Percentiles rank a stretch among this genome's conserved stretches.
Evolutionary conservation across 2,113 vertebrate species (phyloP).

Genomic region (Porphyrio hochstetteri): DNA sequence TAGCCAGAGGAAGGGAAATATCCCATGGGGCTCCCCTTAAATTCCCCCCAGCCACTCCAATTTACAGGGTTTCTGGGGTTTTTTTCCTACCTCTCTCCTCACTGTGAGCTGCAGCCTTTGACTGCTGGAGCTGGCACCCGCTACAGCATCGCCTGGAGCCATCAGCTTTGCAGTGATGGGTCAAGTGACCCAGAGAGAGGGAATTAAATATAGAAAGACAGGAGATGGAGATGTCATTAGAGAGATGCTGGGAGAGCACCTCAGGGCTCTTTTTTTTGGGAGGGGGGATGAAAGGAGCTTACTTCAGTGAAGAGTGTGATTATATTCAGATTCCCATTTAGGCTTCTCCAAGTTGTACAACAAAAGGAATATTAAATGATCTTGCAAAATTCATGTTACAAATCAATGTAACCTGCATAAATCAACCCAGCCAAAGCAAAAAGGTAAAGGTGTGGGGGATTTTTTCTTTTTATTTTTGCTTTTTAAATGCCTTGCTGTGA

Average conservation of each 20-base stretch:
- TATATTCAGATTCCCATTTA: constrained; percentile 26
- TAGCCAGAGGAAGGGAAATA: constrained; percentile 53
- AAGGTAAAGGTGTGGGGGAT: neutral
- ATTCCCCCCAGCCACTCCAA: neutral
- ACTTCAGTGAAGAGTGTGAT: neutral
- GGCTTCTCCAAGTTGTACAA: constrained; percentile 32
- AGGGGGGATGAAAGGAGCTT: neutral
- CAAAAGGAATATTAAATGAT: constrained; percentile 55
- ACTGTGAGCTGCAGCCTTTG: neutral
- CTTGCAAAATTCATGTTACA: constrained; percentile 44
- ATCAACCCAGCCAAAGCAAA: neutral
- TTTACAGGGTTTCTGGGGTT: neutral
- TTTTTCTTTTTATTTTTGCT: neutral
- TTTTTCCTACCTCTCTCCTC: neutral
- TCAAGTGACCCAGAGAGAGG: neutral
- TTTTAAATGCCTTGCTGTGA: neutral
- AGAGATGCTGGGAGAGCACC: neutral
- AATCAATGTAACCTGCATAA: constrained; percentile 45
- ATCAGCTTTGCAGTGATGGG: neutral
- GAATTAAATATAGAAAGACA: neutral
- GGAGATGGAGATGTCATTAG: neutral
- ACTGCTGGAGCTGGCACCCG: neutral
- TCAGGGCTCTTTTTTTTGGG: neutral
- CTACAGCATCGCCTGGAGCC: neutral
- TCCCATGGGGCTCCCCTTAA: neutral